Evolutionary conservation across 2,113 vertebrate genomes (phyloP).

Genomic region (Cyprinodon brontotheroides): DNA sequence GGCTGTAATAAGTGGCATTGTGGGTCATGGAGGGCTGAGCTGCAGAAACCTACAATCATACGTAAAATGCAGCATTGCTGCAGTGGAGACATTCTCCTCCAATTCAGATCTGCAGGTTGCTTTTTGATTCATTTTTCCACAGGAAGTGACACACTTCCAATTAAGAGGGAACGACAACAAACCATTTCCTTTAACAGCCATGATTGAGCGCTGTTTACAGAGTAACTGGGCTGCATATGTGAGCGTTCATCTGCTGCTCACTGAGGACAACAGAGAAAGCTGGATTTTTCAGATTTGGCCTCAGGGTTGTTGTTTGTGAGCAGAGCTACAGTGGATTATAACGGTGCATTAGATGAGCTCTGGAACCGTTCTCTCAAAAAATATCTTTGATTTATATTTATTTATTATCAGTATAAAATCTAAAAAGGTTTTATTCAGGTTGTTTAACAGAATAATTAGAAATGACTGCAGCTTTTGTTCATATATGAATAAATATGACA

Average conservation of each 20-base stretch:
- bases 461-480: background rate
- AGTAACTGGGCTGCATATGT: slow-evolving; percentile 2
- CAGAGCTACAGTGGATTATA: background rate
- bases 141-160: slow-evolving; percentile 43
- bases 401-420: no score
- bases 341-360: background rate
- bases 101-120: slow-evolving; percentile 8
- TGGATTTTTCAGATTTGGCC: background rate
- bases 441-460: background rate
- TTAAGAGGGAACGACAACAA: slow-evolving; percentile 30
- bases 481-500: no score
- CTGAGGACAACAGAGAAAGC: background rate
- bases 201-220: slow-evolving; percentile 11
- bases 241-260: background rate
- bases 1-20: slow-evolving; percentile 24
- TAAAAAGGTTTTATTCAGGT: background rate
- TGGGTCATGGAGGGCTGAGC: slow-evolving; percentile 30
- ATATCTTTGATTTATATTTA: no score
- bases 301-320: background rate
- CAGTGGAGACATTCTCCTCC: slow-evolving; percentile 15
- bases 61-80: slow-evolving; percentile 6
- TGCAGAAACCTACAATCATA: background rate
- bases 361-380: background rate
- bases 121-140: slow-evolving; percentile 23
- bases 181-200: slow-evolving; percentile 9